Evolutionary conservation across 2,888 invertebrate genomes (phyloP), one percentile per base, ranked within the genome.

Genomic region (Drosophila subquinaria): DNA sequence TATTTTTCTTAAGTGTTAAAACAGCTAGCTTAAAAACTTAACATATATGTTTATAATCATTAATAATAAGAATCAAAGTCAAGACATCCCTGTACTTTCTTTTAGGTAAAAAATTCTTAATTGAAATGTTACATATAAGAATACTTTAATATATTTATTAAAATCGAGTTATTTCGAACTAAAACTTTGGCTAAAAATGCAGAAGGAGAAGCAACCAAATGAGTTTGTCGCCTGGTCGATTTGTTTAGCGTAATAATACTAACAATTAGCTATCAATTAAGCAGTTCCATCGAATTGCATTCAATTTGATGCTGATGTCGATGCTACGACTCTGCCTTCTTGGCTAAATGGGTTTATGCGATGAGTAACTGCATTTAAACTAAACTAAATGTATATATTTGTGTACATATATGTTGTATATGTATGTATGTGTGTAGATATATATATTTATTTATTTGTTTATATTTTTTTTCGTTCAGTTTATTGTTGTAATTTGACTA

Each of bases 231-330:
- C 33, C 6, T 20, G 27, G 52, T 62, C 61, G 62, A 65, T 45
- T 67, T 40, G 63, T 52, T 81, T 59, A 70, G 79, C 74, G 68
- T 62, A 69, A 85, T 75, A 82, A 72, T 69, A 82, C 72, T 79
- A 70, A 60, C 72, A 83, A 89, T 89, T 83, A 82, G 83, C 87
- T 89, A 83, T 81, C 82, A 89, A 89, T 89, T 82, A 82, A 83
- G 78, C 66, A 62, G 66, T 71, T 66, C 70, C 79, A 88, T 75
- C 73, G 75, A 78, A 88, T 27, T 27, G 5, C 5, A 27, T 81
- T 81, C 68, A 75, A 75, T 89, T 88, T 62, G 55, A 50, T 56
- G 68, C 20, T 48, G 53, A 9, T 30, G 30, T 1, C 15, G 11
- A 40, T 51, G 15, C 30, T 20, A 20, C 2, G 10, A 50, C 15